Evolutionary conservation across 1,140 invertebrate species (phyloP), one percentile per base, ranked within the genome.

Genomic region (Panagrolaimus sp.): DNA sequence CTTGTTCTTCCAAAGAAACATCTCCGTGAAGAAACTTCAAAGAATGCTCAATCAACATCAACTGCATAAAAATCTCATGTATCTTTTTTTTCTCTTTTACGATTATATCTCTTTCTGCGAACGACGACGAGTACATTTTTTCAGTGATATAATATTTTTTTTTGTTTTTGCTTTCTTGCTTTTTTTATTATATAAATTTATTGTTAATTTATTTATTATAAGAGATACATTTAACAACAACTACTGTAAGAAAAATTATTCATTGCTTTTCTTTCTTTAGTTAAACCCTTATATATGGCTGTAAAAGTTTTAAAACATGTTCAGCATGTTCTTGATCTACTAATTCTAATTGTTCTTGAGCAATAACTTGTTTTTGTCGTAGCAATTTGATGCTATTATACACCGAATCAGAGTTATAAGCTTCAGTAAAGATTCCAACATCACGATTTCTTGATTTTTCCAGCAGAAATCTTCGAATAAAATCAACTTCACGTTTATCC

Each of bases 331-430:
- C 51, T 27, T 57, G 14, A 25, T 57, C 51, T 14, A 20, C 9
- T 9, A 57, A 11, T 16, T 57, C 13, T 25, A 16, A 27, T 20
- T 27, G 51, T 20, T 57, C 51, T 5, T 11, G 8, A 3, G 20
- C 20, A 27, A 57, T 20, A 9, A 57, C n/a, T 11, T n/a, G 20
- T 20, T 57, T 57, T 13, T 57, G 51, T 11, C 70, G 31, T 11
- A 72, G 61, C 0, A 62, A 8, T 31, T 73, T 73, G 2, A 72
- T 16, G 13, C 44, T 23, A 25, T 72, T 72, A 71, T 72, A 72
- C 8, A 73, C 48, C 2, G 72, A 75, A 43, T 73, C 72, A 11
- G 72, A 74, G 25, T 73, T 73, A 16, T 44, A 31, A 7, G 72
- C 73, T 47, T 73, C 72, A 23, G 16, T n/a, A n/a, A 74, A 69